Evolutionary conservation across 2,113 vertebrate genomes (phyloP).

Genomic region (Aspiorhynchus laticeps): DNA sequence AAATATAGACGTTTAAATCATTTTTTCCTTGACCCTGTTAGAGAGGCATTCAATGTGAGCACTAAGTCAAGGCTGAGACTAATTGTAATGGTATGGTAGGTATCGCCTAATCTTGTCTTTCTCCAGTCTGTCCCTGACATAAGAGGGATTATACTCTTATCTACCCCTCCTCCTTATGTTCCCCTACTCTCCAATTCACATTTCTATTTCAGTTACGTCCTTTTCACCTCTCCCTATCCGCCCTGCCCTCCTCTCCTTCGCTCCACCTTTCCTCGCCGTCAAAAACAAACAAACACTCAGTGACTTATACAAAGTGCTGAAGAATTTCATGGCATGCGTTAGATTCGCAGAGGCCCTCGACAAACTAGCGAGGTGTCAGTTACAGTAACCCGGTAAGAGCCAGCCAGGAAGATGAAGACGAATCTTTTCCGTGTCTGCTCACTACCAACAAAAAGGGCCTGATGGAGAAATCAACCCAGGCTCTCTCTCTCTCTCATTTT

Average conservation of each 20-base stretch:
- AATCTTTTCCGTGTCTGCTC: slow-evolving; percentile 31
- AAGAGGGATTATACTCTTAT: slow-evolving; percentile 77
- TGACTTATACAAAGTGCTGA: slow-evolving; percentile 81
- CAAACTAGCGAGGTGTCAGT: slow-evolving; percentile 82
- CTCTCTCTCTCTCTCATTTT: slow-evolving; percentile 15
- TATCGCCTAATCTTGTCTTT: slow-evolving; percentile 70
- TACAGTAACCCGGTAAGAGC: slow-evolving; percentile 68
- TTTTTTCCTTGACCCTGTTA: slow-evolving; percentile 83
- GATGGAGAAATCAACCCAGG: slow-evolving; percentile 52
- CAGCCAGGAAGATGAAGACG: slow-evolving; percentile 38
- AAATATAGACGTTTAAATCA: slow-evolving; percentile 82
- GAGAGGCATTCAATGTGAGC: slow-evolving; percentile 75
- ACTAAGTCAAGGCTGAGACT: slow-evolving; percentile 67
- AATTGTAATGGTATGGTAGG: slow-evolving; percentile 75
- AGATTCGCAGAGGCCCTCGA: slow-evolving; percentile 84
- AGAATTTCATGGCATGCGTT: slow-evolving; percentile 82
- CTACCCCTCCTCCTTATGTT: slow-evolving; percentile 66
- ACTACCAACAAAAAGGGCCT: slow-evolving; percentile 25
- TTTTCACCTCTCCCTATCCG: slow-evolving; percentile 53
- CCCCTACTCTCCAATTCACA: slow-evolving; percentile 66
- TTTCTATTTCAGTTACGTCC: slow-evolving; percentile 75
- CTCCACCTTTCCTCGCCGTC: slow-evolving; percentile 64
- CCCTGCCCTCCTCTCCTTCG: slow-evolving; percentile 47
- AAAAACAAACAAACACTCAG: slow-evolving; percentile 78
- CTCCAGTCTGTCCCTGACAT: slow-evolving; percentile 63